Percentiles rank a stretch among this genome's conserved stretches.
Evolutionary conservation across 2,888 invertebrate species (phyloP).

Genomic region (Neoscelio sp.): DNA sequence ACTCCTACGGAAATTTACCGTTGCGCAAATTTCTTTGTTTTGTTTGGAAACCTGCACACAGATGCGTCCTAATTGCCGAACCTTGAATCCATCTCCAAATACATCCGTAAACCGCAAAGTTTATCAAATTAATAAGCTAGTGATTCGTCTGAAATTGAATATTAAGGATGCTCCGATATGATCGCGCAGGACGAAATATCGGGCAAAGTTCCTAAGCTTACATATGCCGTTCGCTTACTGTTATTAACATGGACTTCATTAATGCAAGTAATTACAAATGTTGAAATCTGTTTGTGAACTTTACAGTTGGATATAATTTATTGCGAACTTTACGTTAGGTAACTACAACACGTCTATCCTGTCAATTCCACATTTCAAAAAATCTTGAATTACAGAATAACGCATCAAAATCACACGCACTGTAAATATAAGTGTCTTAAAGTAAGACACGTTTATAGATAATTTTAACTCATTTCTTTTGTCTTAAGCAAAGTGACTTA

Average conservation of each 20-base stretch:
- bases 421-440: no score
- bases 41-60: not conserved
- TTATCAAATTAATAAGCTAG: conserved; percentile 23
- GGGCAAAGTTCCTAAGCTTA: conserved; percentile 30
- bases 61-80: not conserved
- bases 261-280: conserved; percentile 38
- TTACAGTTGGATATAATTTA: conserved; percentile 12
- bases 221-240: conserved; percentile 13
- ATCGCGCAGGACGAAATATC: conserved; percentile 22
- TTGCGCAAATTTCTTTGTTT: not conserved
- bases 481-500: no score
- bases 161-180: conserved; percentile 24
- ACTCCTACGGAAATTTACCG: conserved; percentile 2
- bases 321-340: conserved; percentile 12
- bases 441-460: no score
- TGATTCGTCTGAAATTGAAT: conserved; percentile 36
- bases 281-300: conserved; percentile 27
- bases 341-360: no score
- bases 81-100: conserved; percentile 1
- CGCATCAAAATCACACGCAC: no score
- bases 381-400: no score
- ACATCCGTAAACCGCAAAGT: conserved; percentile 6
- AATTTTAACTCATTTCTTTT: no score
- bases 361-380: no score
- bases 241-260: conserved; percentile 24